Conservation (phyloP, 1,140 invertebrate species). For the Drosophila varians region DNA sequence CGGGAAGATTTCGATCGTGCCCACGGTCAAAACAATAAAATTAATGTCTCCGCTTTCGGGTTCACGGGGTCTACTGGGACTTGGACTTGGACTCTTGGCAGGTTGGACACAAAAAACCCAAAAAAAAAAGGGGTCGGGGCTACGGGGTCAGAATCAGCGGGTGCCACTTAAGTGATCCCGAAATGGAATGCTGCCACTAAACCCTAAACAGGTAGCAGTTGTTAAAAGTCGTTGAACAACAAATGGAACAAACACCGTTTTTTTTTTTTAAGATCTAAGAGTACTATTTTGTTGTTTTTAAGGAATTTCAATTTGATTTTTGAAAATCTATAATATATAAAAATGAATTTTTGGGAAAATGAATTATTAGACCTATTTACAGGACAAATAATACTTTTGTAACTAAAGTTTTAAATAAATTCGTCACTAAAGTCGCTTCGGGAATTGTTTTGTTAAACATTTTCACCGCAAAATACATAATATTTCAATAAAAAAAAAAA, state of each 20-base stretch:
- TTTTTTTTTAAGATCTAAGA: background rate
- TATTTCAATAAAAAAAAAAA: background rate
- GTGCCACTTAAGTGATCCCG: conserved; percentile 62
- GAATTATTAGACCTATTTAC: too few species aligned
- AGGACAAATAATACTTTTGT: too few species aligned
- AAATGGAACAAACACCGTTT: conserved; percentile 38
- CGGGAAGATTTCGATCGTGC: conserved; percentile 62
- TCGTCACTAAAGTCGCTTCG: too few species aligned
- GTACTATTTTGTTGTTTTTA: too few species aligned
- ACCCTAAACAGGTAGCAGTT: conserved; percentile 66
- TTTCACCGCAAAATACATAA: too few species aligned
- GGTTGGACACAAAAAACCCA: too few species aligned
- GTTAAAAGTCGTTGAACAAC: conserved; percentile 67
- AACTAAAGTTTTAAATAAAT: too few species aligned
- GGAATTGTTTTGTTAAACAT: too few species aligned
- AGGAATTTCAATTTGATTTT: too few species aligned
- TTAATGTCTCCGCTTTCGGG: conserved; percentile 67
- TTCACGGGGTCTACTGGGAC: conserved; percentile 27
- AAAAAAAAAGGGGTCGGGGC: too few species aligned
- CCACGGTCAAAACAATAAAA: conserved; percentile 76
- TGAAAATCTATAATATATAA: too few species aligned
- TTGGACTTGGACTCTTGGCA: background rate
- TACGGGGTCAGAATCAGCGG: conserved; percentile 51
- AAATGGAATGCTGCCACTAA: conserved; percentile 35
- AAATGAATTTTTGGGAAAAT: too few species aligned